Conservation (phyloP, 2,888 invertebrate species). For the Athetis lepigone region DNA sequence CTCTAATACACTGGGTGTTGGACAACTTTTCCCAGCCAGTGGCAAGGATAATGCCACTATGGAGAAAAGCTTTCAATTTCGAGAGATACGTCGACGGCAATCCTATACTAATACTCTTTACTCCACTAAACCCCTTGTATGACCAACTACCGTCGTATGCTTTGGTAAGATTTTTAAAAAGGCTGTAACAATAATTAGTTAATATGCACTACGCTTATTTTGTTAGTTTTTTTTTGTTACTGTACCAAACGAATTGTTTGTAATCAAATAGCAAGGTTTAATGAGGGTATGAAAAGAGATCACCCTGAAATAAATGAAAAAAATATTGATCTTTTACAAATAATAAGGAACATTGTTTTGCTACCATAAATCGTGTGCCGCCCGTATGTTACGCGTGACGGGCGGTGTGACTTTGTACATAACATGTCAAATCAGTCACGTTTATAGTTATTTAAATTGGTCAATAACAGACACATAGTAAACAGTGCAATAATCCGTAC, state of each 20-base stretch:
- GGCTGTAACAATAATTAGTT: no score
- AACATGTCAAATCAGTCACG: conserved; percentile 17
- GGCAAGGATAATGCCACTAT: conserved; percentile 93
- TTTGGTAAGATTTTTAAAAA: conserved; percentile 89
- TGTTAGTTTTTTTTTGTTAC: no score
- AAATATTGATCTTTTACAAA: no score
- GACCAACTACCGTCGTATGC: conserved; percentile 92
- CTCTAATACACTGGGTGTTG: conserved; percentile 91
- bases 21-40: conserved; percentile 91
- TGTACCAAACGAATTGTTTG: no score
- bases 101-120: conserved; percentile 94
- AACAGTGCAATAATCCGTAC: background rate
- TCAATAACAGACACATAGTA: background rate
- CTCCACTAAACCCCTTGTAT: conserved; percentile 94
- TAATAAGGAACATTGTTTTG: no score
- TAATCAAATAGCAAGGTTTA: no score
- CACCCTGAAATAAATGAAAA: no score
- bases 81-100: conserved; percentile 92
- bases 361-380: background rate
- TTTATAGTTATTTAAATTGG: conserved; percentile 7
- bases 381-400: conserved; percentile 1
- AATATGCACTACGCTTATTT: no score
- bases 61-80: conserved; percentile 92
- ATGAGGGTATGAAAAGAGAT: no score
- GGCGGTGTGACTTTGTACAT: conserved; percentile 3